Conservation (phyloP, 2,113 vertebrate genomes). For the Hypanus sabinus region DNA sequence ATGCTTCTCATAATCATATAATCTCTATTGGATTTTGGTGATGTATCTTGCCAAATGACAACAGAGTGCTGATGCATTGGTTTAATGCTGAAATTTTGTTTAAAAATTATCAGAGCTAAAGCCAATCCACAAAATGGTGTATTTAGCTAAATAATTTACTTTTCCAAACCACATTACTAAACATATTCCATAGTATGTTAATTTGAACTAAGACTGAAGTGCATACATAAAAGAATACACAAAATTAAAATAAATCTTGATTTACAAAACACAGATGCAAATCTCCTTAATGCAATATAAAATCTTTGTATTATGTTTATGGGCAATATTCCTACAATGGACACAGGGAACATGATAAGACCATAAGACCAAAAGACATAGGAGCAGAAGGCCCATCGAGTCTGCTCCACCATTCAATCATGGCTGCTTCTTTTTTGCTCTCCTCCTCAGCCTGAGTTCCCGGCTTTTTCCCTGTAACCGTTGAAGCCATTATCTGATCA, state of each 20-base stretch:
- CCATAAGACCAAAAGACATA: background rate
- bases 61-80: background rate
- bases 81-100: background rate
- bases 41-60: background rate
- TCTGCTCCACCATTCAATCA: too few relatives aligned
- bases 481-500: too few relatives aligned
- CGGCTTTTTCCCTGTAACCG: too few relatives aligned
- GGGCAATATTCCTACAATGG: background rate
- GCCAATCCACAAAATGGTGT: background rate
- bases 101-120: background rate
- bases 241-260: background rate
- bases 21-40: background rate
- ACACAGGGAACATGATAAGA: background rate
- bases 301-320: background rate
- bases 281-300: background rate
- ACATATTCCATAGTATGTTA: background rate
- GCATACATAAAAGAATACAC: background rate
- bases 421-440: too few relatives aligned
- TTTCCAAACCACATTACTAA: background rate
- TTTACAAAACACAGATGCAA: background rate
- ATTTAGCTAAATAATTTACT: background rate
- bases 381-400: too few relatives aligned
- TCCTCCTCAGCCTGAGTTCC: too few relatives aligned
- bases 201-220: background rate
- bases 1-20: too few relatives aligned